Percentiles rank a stretch among this genome's conserved stretches.
Evolutionary conservation across 2,113 vertebrate genomes (phyloP).

Genomic region (Martes martes): DNA sequence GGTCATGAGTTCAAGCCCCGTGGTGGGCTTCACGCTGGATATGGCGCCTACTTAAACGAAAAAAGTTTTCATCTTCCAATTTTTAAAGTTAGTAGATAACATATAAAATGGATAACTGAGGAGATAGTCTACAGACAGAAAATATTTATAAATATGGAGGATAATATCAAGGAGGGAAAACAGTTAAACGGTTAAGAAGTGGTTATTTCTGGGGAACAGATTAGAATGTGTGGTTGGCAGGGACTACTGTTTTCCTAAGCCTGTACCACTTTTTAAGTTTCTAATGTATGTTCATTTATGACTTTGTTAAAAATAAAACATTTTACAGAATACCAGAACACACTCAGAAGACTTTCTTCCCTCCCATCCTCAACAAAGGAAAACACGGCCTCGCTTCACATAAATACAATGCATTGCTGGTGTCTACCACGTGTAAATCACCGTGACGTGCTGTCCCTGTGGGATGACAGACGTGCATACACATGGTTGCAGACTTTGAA

Average conservation of each 20-base stretch:
- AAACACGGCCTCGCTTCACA: not conserved
- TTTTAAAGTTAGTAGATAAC: not conserved
- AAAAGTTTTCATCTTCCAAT: not conserved
- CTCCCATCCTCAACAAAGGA: not conserved
- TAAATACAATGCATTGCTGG: not conserved
- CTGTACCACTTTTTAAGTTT: slow-evolving; percentile 25
- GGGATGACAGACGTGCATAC: not conserved
- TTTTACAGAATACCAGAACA: slow-evolving; percentile 21
- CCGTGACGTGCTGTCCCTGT: not conserved
- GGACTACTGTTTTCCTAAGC: not conserved
- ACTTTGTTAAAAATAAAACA: slow-evolving; percentile 1
- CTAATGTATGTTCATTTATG: not conserved
- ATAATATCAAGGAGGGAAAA: not conserved
- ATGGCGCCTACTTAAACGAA: not conserved
- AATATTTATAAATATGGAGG: not conserved
- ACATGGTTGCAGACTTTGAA: not conserved
- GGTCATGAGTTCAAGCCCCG: not conserved
- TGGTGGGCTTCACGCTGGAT: not conserved
- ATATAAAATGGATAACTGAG: not conserved
- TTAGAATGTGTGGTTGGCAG: not conserved
- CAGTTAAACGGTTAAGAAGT: not conserved
- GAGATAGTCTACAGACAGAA: not conserved
- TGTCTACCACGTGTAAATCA: not conserved
- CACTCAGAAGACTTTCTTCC: not conserved
- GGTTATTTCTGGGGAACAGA: slow-evolving; percentile 5